Conservation (phyloP, 2,113 vertebrate species). For the Cyanistes caeruleus region DNA sequence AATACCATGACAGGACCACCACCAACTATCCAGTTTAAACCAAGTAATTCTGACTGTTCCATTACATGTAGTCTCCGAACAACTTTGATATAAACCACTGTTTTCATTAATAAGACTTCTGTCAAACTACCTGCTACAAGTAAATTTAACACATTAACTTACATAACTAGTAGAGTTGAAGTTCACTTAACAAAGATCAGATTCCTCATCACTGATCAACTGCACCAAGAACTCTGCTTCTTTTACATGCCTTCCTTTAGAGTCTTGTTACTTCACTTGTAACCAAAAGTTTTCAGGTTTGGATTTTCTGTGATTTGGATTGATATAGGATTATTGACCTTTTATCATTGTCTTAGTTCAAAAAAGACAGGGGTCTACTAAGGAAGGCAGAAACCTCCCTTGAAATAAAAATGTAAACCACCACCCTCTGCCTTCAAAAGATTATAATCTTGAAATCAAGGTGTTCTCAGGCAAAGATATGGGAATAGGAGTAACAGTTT, state of each 20-base stretch:
- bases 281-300: neutral
- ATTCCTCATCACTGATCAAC: neutral
- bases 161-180: neutral
- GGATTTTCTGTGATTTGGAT: neutral
- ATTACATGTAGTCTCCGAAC: neutral
- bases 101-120: neutral
- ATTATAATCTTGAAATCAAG: too few species aligned
- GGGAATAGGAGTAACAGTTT: too few species aligned
- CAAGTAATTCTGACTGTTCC: neutral
- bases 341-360: neutral
- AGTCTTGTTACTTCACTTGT: neutral
- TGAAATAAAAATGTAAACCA: too few species aligned
- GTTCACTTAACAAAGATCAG: neutral
- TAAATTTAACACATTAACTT: neutral
- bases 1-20: neutral
- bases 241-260: neutral
- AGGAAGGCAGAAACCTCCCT: too few species aligned
- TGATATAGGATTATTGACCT: neutral
- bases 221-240: neutral
- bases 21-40: neutral
- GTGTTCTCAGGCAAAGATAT: too few species aligned
- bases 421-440: too few species aligned
- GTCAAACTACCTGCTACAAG: neutral
- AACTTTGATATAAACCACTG: neutral
- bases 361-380: too few species aligned